Evolutionary conservation across 2,888 invertebrate species (phyloP), one percentile per base, ranked within the genome.

Genomic region (Acholoe squamosa): DNA sequence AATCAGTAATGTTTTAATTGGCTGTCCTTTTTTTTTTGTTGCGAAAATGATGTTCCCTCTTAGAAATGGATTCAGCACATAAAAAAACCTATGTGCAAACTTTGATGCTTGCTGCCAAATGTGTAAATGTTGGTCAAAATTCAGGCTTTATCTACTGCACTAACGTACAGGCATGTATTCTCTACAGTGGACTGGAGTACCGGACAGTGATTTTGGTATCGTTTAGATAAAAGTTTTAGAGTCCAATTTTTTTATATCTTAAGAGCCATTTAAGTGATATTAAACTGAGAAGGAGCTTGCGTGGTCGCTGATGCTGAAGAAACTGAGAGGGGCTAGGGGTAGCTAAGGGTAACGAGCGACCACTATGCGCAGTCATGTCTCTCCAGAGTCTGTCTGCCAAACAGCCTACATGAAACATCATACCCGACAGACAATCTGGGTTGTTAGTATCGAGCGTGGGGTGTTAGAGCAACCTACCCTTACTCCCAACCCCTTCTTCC

Each of bases 401-500:
- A 86, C 86, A 86, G 31, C 56, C 86, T 52, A 86, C 86, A 86
- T 86, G 86, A 86, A 86, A 86, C 86, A 86, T 86, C 86, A 86
- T 52, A 52, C 28, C 22, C 52, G 86, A 54, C 86, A 86, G 86
- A 86, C 52, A 56, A 56, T 56, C 56, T 56, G 54, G 86, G 52
- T 31, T 86, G 86, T 52, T 86, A 52, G 86, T 86, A 86, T 86
- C 86, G 56, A 86, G 56, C 56, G 43, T 77, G 25, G 77, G n/a
- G 77, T 31, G n/a, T 25, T 67, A 12, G 25, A 67, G 77, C 33
- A 77, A 3, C 31, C 77, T 76, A 77, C 77, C n/a, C 34, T 28
- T 31, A 33, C 77, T 25, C 77, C 31, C 34, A 28, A 28, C n/a
- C 77, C 31, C 31, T 25, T 25, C 34, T 77, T 31, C 34, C 31